Conservation (phyloP, 1,140 invertebrate species). For the Eueides isabella region DNA sequence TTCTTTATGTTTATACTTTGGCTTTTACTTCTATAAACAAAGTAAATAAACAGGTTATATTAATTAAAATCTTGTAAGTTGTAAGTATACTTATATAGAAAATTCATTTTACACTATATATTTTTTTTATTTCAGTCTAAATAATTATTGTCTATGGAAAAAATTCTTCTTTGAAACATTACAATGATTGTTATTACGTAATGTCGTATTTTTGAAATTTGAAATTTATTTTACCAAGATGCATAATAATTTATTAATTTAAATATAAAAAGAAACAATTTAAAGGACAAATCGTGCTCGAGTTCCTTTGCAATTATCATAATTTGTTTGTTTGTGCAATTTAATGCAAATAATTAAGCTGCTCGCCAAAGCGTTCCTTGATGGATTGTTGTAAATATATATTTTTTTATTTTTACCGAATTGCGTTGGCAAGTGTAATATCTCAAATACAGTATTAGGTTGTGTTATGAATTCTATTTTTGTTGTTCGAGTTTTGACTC, state of each 20-base stretch:
- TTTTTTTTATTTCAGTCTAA: not conserved
- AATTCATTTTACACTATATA: not conserved
- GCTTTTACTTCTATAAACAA: no score
- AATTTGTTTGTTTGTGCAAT: constrained; percentile 70
- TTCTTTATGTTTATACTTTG: no score
- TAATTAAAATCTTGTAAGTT: no score
- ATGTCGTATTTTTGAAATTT: constrained; percentile 52
- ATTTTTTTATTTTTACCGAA: constrained; percentile 52
- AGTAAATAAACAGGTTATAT: no score
- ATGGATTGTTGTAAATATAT: constrained; percentile 66
- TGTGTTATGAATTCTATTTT: constrained; percentile 59
- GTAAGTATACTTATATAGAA: no score
- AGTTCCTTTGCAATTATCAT: constrained; percentile 52
- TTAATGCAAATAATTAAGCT: constrained; percentile 71
- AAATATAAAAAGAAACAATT: not conserved
- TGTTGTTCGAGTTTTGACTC: constrained; percentile 42
- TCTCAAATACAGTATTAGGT: constrained; percentile 55
- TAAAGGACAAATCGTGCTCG: constrained; percentile 18
- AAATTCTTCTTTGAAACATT: constrained; percentile 48
- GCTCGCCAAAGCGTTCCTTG: constrained; percentile 61
- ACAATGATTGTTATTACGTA: constrained; percentile 45
- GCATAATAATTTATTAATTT: not conserved
- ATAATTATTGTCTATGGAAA: constrained; percentile 34
- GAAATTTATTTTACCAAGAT: constrained; percentile 34
- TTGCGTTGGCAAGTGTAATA: constrained; percentile 68